These are phyloP conservation scores for Linyphia triangularis DNA, from an alignment of 2,888 invertebrate genomes.

Conservation along the genomic window DNA sequence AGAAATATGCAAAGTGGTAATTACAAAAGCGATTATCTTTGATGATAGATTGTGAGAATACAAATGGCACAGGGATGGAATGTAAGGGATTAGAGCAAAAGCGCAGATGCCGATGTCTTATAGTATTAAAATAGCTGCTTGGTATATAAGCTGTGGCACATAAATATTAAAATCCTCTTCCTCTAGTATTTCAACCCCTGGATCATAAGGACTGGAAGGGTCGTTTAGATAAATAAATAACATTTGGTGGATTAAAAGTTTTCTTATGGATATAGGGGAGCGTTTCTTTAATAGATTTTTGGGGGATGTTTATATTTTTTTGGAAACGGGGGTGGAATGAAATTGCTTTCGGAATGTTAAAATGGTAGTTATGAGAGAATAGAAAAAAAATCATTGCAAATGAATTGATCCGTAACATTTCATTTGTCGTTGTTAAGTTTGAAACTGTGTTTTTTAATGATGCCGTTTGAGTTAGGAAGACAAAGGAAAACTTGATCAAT, in stretches of 20 bases:
- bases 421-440: not conserved
- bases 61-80: constrained; percentile 20
- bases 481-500: too few relatives aligned
- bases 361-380: not conserved
- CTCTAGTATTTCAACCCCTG: constrained; percentile 4
- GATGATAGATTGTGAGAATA: constrained; percentile 64
- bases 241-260: constrained; percentile 23
- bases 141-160: constrained; percentile 37
- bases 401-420: not conserved
- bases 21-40: constrained; percentile 64
- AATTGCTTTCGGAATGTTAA: constrained; percentile 7
- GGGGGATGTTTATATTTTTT: not conserved
- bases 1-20: constrained; percentile 69
- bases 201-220: not conserved
- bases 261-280: not conserved
- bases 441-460: not conserved
- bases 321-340: not conserved
- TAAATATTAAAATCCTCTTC: constrained; percentile 60
- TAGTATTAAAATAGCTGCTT: constrained; percentile 21
- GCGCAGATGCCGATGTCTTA: constrained; percentile 31
- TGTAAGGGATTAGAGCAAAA: constrained; percentile 18
- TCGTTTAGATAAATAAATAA: constrained; percentile 39
- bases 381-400: not conserved
- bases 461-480: too few relatives aligned
- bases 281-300: constrained; percentile 5